These are phyloP conservation scores for Halcyon leucocephala DNA, from an alignment of 2,797 vertebrate species.

Conservation along the genomic window DNA sequence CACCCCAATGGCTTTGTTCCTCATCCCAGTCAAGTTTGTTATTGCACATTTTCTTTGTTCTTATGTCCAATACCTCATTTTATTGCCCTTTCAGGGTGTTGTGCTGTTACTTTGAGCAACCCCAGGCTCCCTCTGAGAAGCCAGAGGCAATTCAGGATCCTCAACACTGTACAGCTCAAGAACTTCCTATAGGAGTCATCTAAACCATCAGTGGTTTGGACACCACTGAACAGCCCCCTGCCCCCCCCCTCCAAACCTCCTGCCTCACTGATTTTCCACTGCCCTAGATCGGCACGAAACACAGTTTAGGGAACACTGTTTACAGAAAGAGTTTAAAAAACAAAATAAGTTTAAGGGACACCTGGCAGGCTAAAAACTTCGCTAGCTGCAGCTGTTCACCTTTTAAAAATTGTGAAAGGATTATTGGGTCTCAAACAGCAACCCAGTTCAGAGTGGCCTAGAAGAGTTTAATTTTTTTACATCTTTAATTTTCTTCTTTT, in stretches of 20 bases:
- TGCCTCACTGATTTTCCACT: background rate
- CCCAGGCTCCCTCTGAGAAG: fast-evolving
- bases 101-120: background rate
- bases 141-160: background rate
- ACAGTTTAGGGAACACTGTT: background rate
- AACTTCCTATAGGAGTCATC: background rate
- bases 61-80: background rate
- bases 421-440: background rate
- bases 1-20: background rate
- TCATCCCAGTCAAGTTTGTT: background rate
- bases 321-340: background rate
- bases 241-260: background rate
- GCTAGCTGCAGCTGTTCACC: background rate
- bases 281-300: background rate
- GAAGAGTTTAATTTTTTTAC: background rate
- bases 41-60: background rate
- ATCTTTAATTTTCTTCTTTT: background rate
- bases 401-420: background rate
- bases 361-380: background rate
- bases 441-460: background rate
- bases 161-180: background rate
- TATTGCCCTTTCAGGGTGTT: background rate
- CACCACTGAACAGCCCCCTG: background rate
- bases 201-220: background rate
- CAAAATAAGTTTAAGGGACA: background rate